These are phyloP conservation scores for Heteronetta atricapilla DNA, from an alignment of 2,113 vertebrate genomes.

Conservation along the genomic window DNA sequence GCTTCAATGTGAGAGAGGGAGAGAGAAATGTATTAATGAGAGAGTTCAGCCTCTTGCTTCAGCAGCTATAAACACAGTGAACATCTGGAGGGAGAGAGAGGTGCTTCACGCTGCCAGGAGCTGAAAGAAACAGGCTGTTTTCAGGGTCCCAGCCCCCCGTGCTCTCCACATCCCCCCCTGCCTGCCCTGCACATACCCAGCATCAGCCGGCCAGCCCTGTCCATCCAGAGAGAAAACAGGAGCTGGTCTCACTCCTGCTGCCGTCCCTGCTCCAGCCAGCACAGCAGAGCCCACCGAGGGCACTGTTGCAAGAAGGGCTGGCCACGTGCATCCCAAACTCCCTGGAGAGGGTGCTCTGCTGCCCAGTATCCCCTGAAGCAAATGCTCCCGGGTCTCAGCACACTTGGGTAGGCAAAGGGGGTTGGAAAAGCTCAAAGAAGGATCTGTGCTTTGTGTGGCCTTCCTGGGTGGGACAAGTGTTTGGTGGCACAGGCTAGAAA, in stretches of 20 bases:
- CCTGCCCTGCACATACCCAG: not conserved
- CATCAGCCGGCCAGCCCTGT: not conserved
- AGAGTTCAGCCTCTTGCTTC: slow-evolving; percentile 74
- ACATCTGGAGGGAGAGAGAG: slow-evolving; percentile 78
- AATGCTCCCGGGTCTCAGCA: slow-evolving; percentile 4
- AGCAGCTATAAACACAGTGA: slow-evolving; percentile 82
- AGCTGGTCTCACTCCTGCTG: not conserved
- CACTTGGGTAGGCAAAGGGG: not conserved
- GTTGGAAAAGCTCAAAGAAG: not conserved
- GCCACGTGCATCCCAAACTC: not conserved
- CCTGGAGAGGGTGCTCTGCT: not conserved
- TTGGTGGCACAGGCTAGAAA: not conserved
- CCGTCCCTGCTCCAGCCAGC: not conserved
- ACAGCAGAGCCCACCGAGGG: not conserved
- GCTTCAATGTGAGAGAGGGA: slow-evolving; percentile 52
- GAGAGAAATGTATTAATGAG: slow-evolving; percentile 74
- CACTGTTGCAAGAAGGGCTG: not conserved
- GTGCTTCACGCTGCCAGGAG: slow-evolving; percentile 62
- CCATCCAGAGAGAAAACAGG: not conserved
- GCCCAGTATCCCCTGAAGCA: not conserved
- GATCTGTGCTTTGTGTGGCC: not conserved
- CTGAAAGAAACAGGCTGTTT: slow-evolving; percentile 68
- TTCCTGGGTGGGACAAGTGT: not conserved
- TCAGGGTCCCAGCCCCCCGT: slow-evolving; percentile 8
- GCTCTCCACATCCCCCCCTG: slow-evolving; percentile 63